Conservation (phyloP, 2,113 vertebrate genomes). For the Rousettus leschenaultii region DNA sequence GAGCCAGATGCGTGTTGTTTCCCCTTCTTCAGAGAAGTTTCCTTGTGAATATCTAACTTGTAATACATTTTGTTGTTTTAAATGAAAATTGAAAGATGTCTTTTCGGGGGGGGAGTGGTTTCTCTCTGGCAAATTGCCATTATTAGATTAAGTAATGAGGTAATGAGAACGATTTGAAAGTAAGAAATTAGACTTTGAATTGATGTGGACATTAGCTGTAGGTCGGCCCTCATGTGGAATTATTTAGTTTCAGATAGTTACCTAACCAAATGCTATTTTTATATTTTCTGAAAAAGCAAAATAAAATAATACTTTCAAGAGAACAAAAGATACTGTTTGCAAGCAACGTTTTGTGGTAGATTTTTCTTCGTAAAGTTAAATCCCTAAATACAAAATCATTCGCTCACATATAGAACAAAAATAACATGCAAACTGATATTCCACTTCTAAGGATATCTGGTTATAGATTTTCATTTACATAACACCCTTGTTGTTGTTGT, state of each 20-base stretch:
- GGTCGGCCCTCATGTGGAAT: conserved; percentile 48
- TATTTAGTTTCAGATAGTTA: conserved; percentile 40
- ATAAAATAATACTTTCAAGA: not conserved
- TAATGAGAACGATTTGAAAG: conserved; percentile 74
- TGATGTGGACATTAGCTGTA: conserved; percentile 60
- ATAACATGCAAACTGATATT: not conserved
- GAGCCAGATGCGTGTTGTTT: conserved; percentile 69
- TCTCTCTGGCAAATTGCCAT: conserved; percentile 71
- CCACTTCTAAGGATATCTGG: not conserved
- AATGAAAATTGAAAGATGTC: conserved; percentile 72
- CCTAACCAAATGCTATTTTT: conserved; percentile 19
- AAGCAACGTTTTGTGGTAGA: not conserved
- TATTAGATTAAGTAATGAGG: conserved; percentile 77
- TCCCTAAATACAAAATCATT: not conserved
- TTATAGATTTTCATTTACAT: not conserved
- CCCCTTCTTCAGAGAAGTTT: conserved; percentile 72
- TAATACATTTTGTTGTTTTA: conserved; percentile 75
- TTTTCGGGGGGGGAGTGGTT: conserved; percentile 17
- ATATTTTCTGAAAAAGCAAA: conserved; percentile 19
- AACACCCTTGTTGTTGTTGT: not conserved
- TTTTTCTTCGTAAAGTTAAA: not conserved
- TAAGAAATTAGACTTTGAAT: conserved; percentile 55
- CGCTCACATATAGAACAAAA: not conserved
- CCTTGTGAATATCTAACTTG: conserved; percentile 66
- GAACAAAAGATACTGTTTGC: not conserved